These are phyloP conservation scores for Muscicapa comitata DNA, from an alignment of 2,797 vertebrate genomes.

Conservation along the genomic window DNA sequence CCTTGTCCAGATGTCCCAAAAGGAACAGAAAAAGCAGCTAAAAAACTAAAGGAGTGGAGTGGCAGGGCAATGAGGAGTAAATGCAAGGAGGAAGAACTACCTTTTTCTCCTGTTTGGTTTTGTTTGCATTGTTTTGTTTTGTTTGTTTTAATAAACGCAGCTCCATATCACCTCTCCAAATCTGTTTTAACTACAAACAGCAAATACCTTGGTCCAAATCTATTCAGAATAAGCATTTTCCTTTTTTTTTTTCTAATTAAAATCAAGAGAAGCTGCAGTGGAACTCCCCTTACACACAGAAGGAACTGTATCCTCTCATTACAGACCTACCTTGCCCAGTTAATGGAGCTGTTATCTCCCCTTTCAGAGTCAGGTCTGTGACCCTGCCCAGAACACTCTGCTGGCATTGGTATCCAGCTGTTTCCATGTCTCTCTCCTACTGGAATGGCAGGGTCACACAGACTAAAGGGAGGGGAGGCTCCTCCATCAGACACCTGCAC, in stretches of 20 bases:
- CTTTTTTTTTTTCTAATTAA: not conserved
- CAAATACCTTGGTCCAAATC: not conserved
- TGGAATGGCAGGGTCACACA: rapidly evolving
- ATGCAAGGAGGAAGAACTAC: not conserved
- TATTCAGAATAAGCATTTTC: not conserved
- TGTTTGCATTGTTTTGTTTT: not conserved
- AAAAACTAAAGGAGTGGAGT: not conserved
- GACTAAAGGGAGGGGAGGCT: rapidly evolving
- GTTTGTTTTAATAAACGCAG: not conserved
- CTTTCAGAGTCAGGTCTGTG: not conserved
- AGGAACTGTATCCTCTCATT: slow-evolving; percentile 47
- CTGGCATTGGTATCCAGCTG: not conserved
- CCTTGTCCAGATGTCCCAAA: not conserved
- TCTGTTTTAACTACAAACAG: not conserved
- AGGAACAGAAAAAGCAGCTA: not conserved
- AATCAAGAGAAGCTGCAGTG: not conserved
- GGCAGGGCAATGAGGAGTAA: not conserved
- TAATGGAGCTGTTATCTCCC: not conserved
- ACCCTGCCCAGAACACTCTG: not conserved
- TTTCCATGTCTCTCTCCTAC: not conserved
- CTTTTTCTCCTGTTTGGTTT: not conserved
- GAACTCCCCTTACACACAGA: not conserved
- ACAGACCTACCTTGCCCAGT: slow-evolving; percentile 1
- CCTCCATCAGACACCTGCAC: not conserved
- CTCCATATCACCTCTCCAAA: not conserved